Evolutionary conservation across 2,113 vertebrate genomes (phyloP), one percentile per base, ranked within the genome.

Genomic region (Cochlearius cochlearius): DNA sequence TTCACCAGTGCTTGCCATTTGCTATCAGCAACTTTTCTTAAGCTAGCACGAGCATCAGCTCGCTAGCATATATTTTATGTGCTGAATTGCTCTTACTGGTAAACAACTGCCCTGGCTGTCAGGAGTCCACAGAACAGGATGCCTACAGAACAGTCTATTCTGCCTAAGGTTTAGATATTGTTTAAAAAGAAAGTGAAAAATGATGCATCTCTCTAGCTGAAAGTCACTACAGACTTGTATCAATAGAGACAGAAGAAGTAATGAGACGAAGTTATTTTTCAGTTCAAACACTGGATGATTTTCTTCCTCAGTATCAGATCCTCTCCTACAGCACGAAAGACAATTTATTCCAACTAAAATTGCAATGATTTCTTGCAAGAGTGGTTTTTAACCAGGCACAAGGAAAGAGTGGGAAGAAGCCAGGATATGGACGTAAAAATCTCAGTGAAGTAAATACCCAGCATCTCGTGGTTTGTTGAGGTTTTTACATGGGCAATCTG

Each of bases 1-100:
- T 68, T 85, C 30, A 86, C 30, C 49, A 77, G 21, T 21, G 12
- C 11, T 76, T 81, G 47, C 16, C 32, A 21, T 58, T 80, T 85
- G 22, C 63, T 20, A 85, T 41, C 26, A 72, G 34, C 59, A 77
- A 23, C 15, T 85, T 29, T 45, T 66, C 68, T 36, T 62, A 47
- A 62, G 26, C 21, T 41, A 10, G 47, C 32, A 45, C 22, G 12
- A 66, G 17, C 1, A 1, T 39, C 39, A 71, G 56, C 41, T 71
- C 0, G 0, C 15, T 41, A 59, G 27, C 21, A 1, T 34, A 3
- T 19, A 36, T 88, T 76, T 62, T 38, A 76, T 7, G 5, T 52
- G 23, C 49, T 64, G 45, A 80, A 62, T 36, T 84, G 39, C 39
- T 76, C 29, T 62, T 66, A 72, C 52, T 23, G 22, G 36, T 47